A percentile compares a stretch with the other conserved stretches of the same genome.
Conservation (phyloP, 2,797 vertebrate species). For the Tragelaphus eurycerus region DNA sequence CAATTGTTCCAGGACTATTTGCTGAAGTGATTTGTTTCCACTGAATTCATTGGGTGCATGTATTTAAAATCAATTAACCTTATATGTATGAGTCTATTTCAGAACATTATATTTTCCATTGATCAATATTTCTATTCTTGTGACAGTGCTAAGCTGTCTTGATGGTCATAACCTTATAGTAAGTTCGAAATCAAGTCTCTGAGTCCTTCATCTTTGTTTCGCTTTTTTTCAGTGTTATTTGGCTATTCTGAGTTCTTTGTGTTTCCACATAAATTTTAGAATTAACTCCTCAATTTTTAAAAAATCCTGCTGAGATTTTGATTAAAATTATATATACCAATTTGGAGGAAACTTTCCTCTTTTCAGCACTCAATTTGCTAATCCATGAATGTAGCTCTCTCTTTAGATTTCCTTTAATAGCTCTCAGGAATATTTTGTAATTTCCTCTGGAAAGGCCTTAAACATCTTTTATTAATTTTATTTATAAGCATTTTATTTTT, state of each 20-base stretch:
- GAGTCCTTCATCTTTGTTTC: neutral
- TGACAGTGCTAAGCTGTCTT: neutral
- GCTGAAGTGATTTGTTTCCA: neutral
- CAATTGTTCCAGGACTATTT: neutral
- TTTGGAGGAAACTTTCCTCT: neutral
- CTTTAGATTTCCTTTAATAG: neutral
- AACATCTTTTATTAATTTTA: slow-evolving; percentile 1
- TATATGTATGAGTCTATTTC: neutral
- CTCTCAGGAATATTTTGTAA: neutral
- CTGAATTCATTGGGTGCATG: neutral
- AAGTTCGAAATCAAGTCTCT: neutral
- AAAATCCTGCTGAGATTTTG: neutral
- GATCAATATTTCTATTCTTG: neutral
- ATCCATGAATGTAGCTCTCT: neutral
- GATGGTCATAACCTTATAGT: neutral
- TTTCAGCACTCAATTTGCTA: neutral
- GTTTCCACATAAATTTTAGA: neutral
- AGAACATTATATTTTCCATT: neutral
- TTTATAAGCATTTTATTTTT: neutral
- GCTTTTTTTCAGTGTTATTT: neutral
- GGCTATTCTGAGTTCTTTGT: neutral
- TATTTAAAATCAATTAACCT: neutral
- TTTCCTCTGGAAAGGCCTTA: neutral
- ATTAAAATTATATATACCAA: neutral
- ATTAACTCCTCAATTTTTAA: neutral